Base-by-base conservation (phyloP, 1,140 invertebrate species). In the Gyrodactylus salaris region DNA sequence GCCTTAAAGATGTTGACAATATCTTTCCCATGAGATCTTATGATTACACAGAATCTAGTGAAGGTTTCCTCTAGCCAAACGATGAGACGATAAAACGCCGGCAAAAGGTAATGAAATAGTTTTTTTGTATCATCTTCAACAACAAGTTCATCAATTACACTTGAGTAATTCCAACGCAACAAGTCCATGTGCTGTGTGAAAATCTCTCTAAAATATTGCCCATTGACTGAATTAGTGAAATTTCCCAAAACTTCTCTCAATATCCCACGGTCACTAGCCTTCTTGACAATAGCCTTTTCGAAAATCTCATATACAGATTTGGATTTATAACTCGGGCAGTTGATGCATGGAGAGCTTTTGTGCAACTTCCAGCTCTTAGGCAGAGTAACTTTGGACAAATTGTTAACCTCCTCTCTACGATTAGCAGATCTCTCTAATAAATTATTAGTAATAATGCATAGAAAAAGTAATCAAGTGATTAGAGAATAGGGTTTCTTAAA, bases 81-180 rank as follows among this genome's bases (percentile, higher is more conserved):
- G 22, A 80, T 75, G 0, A 78, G 75, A 34, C 76, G 76, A 73
- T 78, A 79, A 21, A 80, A 76, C 7, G 78, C 77, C 0, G 79
- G 78, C 1, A 80, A 75, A 25, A 80, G 77, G 74, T 80, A 80
- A 75, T 80, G 79, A 74, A 79, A 80, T 7, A 73, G 77, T 26
- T 76, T 76, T 2, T 77, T 77, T 27, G 78, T 76, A 23, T 74
- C 72, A 0, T 78, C 78, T 0, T 68, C 71, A 78, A 79, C 78
- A 0, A 78, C 78, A n/a, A 79, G 69, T 25, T 69, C 27, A 20
- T 24, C 34, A 16, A n/a, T 7, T n/a, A 16, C 7, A 54, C 34
- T 16, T 54, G 7, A 7, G n/a, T 54, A 7, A 54, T 7, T 7
- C 34, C 34, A 54, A 16, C n/a, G 7, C 7, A 54, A n/a, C 34